A percentile compares a stretch with the other conserved stretches of the same genome.
Conservation (phyloP, 2,113 vertebrate genomes). For the Trichomycterus rosablanca region DNA sequence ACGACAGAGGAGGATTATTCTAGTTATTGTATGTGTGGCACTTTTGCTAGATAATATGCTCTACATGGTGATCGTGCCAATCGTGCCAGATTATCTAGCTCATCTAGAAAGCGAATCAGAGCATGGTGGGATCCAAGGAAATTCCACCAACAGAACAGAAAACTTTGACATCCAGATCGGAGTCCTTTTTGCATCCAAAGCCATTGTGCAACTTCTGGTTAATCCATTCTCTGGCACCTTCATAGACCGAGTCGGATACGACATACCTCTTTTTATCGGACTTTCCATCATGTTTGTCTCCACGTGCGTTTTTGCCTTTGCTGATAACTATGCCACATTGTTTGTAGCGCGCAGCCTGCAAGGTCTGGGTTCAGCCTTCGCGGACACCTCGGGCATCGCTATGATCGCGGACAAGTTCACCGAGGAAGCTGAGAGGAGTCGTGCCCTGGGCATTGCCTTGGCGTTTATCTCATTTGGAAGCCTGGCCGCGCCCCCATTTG, state of each 20-base stretch:
- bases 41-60: slow-evolving; percentile 97
- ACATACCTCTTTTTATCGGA: slow-evolving; percentile 87
- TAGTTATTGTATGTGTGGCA: slow-evolving; percentile 85
- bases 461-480: slow-evolving; percentile 98
- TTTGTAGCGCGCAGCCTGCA: slow-evolving; percentile 91
- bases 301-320: slow-evolving; percentile 86
- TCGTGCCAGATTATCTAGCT: slow-evolving; percentile 87
- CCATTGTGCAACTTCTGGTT: slow-evolving; percentile 88
- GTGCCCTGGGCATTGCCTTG: slow-evolving; percentile 86
- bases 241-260: slow-evolving; percentile 93
- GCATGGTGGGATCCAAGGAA: slow-evolving; percentile 38
- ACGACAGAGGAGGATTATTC: slow-evolving; percentile 80
- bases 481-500: slow-evolving; percentile 90
- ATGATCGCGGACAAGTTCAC: slow-evolving; percentile 89
- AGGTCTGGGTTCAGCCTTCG: slow-evolving; percentile 93
- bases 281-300: slow-evolving; percentile 89
- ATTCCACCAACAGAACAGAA: slow-evolving; percentile 63
- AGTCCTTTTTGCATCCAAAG: slow-evolving; percentile 93
- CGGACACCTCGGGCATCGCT: slow-evolving; percentile 91
- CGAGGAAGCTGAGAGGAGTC: slow-evolving; percentile 83
- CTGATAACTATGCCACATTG: slow-evolving; percentile 84
- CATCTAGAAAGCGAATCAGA: slow-evolving; percentile 61
- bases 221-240: slow-evolving; percentile 92
- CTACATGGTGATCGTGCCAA: slow-evolving; percentile 97
- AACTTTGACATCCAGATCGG: slow-evolving; percentile 94